A percentile compares a stretch with the other conserved stretches of the same genome.
Conservation (phyloP, 2,113 vertebrate genomes). For the Elachura formosa region DNA sequence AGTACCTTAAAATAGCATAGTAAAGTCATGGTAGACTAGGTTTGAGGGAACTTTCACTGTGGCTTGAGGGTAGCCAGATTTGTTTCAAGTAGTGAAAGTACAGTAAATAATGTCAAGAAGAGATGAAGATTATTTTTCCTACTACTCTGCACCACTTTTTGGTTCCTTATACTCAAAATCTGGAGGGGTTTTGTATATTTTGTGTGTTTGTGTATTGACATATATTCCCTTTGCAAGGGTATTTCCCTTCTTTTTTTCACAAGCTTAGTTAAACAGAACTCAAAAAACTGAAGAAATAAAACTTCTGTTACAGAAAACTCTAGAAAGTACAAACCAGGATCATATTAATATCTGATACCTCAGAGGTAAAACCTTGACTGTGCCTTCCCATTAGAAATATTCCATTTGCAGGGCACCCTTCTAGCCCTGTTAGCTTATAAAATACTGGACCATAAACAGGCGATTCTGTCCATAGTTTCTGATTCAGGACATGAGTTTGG, state of each 20-base stretch:
- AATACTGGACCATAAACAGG: neutral
- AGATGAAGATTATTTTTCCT: neutral
- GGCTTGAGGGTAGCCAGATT: neutral
- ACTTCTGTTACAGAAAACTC: neutral
- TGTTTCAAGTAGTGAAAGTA: neutral
- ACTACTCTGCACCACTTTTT: neutral
- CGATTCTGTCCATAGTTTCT: neutral
- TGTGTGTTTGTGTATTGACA: neutral
- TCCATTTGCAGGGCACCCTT: neutral
- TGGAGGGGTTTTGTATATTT: neutral
- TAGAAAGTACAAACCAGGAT: neutral
- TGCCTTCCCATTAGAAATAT: neutral
- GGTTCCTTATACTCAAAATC: neutral
- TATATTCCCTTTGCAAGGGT: neutral
- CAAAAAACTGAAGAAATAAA: neutral
- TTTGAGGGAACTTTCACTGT: neutral
- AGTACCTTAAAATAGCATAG: neutral
- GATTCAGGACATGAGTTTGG: neutral
- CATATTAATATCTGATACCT: neutral
- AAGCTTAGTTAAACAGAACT: neutral
- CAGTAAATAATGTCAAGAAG: neutral
- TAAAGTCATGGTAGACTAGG: neutral
- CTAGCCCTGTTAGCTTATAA: neutral
- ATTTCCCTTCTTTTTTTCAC: neutral
- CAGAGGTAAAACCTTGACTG: accelerated